phyloP scores from a whole-genome alignment of 2,888 invertebrate genomes.

The Drosophila ochracea region DNA sequence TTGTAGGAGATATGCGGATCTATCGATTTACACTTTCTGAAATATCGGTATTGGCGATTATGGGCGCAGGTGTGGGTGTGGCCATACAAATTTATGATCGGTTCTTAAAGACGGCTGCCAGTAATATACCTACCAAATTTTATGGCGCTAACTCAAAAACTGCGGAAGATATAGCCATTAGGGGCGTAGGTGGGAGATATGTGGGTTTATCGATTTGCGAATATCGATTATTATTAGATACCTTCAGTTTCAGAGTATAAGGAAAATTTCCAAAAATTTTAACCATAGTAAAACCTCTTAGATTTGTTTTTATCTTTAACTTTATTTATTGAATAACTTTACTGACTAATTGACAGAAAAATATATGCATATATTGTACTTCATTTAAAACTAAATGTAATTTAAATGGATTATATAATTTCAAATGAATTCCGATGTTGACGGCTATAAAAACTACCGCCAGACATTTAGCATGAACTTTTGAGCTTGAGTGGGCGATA shows the following conservation, averaged over 20 bases:
- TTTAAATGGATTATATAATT: conserved; percentile 33
- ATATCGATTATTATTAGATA: neutral
- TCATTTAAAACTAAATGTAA: conserved; percentile 33
- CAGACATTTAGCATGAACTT: conserved; percentile 35
- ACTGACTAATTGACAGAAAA: conserved; percentile 74
- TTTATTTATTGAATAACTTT: conserved; percentile 53
- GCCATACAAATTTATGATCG: neutral
- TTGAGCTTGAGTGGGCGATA: conserved; percentile 45
- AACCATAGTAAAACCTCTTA: neutral
- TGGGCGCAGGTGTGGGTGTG: neutral
- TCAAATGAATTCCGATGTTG: conserved; percentile 25
- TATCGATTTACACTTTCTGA: neutral
- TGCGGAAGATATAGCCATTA: neutral
- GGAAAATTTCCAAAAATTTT: neutral
- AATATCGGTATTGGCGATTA: neutral
- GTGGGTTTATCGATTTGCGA: neutral
- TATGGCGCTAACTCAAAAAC: neutral
- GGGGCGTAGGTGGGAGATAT: neutral
- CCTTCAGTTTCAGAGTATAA: too few species aligned
- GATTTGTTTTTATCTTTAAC: conserved; percentile 24
- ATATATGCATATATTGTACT: conserved; percentile 53
- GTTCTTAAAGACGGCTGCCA: rapidly evolving
- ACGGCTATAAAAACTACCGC: conserved; percentile 42
- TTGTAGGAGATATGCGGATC: neutral
- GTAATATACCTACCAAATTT: neutral